These are phyloP conservation scores for Lutjanus erythropterus DNA, from an alignment of 2,113 vertebrate genomes.

Conservation along the genomic window DNA sequence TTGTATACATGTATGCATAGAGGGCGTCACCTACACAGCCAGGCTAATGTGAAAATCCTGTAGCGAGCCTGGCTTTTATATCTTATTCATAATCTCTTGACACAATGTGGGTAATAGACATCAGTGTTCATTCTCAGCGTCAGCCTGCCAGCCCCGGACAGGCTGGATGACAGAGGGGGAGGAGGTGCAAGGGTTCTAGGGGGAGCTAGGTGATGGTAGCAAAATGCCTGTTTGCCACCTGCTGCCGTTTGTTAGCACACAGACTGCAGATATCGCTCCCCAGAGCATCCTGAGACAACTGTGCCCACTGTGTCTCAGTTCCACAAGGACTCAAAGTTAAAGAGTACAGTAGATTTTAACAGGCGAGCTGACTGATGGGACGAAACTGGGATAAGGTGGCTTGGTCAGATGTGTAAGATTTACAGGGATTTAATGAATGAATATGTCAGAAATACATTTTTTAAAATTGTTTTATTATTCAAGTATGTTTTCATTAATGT, in stretches of 20 bases:
- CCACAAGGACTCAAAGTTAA: conserved; percentile 26
- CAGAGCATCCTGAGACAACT: conserved; percentile 39
- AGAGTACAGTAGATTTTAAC: conserved; percentile 35
- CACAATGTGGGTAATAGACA: conserved; percentile 87
- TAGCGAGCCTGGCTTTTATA: conserved; percentile 90
- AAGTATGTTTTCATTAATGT: no score
- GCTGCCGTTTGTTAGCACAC: conserved; percentile 87
- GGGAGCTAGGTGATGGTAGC: conserved; percentile 80
- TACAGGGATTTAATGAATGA: no score
- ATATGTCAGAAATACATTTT: no score
- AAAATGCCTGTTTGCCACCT: conserved; percentile 88
- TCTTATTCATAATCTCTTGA: conserved; percentile 93
- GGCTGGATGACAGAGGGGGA: conserved; percentile 63
- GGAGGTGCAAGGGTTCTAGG: conserved; percentile 82
- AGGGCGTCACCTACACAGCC: conserved; percentile 55
- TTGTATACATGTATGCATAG: conserved; percentile 60
- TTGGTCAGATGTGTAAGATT: conserved; percentile 2
- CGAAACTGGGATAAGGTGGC: neutral
- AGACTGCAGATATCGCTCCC: conserved; percentile 87
- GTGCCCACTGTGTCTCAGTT: conserved; percentile 1
- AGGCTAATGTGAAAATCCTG: conserved; percentile 91
- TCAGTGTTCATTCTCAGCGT: conserved; percentile 87
- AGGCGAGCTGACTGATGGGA: conserved; percentile 27
- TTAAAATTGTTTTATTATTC: no score
- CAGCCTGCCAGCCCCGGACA: conserved; percentile 84